Evolutionary conservation across 2,888 invertebrate species (phyloP).

Genomic region (Pterobdella sp.): DNA sequence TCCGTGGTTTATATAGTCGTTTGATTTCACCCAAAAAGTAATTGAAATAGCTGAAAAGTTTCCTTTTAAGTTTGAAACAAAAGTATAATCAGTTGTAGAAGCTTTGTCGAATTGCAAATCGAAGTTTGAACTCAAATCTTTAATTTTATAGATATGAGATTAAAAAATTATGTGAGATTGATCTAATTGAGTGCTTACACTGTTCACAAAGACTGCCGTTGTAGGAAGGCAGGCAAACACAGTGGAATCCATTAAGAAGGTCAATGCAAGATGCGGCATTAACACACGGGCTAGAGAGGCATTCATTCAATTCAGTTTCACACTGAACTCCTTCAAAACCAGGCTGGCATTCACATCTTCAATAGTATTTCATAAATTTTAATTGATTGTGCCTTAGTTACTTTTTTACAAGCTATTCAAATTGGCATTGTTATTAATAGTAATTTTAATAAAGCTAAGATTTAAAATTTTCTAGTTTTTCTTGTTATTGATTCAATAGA

Average conservation of each 20-base stretch:
- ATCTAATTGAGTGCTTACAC: background rate
- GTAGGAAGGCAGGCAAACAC: slow-evolving; percentile 1
- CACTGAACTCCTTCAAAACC: slow-evolving; percentile 52
- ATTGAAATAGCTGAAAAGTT: slow-evolving; percentile 55
- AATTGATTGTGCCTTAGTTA: too few species aligned
- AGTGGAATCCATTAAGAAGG: slow-evolving; percentile 36
- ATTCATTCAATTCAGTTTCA: slow-evolving; percentile 49
- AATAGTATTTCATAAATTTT: too few species aligned
- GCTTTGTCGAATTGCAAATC: slow-evolving; percentile 57
- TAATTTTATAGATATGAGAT: background rate
- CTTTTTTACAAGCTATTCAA: too few species aligned
- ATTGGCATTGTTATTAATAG: too few species aligned
- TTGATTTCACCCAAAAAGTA: slow-evolving; percentile 62
- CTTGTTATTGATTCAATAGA: too few species aligned
- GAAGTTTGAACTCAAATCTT: slow-evolving; percentile 56
- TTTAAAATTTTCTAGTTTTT: too few species aligned
- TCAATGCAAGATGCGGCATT: slow-evolving; percentile 59
- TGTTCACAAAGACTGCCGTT: background rate
- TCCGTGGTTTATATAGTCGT: slow-evolving; percentile 62
- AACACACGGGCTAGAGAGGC: slow-evolving; percentile 84
- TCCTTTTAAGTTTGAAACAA: slow-evolving; percentile 54
- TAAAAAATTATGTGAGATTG: background rate
- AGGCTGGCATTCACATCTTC: slow-evolving; percentile 30
- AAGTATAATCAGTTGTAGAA: slow-evolving; percentile 58
- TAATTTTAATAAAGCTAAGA: too few species aligned